These are phyloP conservation scores for Thymelicus sylvestris DNA, from an alignment of 2,888 invertebrate genomes.

Conservation along the genomic window DNA sequence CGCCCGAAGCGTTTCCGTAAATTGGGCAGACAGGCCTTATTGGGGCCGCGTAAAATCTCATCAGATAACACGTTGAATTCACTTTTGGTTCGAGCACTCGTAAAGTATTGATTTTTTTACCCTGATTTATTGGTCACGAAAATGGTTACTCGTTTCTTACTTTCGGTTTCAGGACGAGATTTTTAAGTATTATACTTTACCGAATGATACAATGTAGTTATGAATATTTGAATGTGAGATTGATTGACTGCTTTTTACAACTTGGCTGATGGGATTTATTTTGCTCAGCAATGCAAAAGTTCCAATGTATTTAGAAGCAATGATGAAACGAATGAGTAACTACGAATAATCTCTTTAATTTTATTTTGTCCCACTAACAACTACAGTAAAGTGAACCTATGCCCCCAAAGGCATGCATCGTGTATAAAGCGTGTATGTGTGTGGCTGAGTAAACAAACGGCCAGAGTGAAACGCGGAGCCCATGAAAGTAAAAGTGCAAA, in stretches of 20 bases:
- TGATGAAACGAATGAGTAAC: too few relatives aligned
- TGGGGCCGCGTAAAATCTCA: slow-evolving; percentile 55
- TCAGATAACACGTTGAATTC: slow-evolving; percentile 62
- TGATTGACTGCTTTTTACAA: neutral
- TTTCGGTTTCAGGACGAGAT: slow-evolving; percentile 41
- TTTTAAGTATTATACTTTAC: neutral
- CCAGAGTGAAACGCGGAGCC: slow-evolving; percentile 36
- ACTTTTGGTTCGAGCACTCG: slow-evolving; percentile 45
- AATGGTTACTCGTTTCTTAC: slow-evolving; percentile 35
- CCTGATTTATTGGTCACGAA: slow-evolving; percentile 43
- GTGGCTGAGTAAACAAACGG: slow-evolving; percentile 13
- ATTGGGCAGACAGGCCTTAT: slow-evolving; percentile 53
- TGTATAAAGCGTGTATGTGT: neutral
- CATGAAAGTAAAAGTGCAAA: slow-evolving; percentile 72
- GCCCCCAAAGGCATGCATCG: neutral
- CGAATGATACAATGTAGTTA: neutral
- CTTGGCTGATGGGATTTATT: too few relatives aligned
- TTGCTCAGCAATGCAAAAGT: too few relatives aligned
- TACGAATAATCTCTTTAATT: too few relatives aligned
- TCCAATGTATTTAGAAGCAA: too few relatives aligned
- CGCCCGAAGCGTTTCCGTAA: slow-evolving; percentile 52
- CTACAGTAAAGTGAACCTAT: too few relatives aligned
- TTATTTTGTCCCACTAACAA: too few relatives aligned
- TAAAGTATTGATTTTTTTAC: slow-evolving; percentile 42
- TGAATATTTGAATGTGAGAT: neutral